Evolutionary conservation across 2,797 vertebrate species (phyloP), one percentile per base, ranked within the genome.

Genomic region (Rhinoraja longicauda): DNA sequence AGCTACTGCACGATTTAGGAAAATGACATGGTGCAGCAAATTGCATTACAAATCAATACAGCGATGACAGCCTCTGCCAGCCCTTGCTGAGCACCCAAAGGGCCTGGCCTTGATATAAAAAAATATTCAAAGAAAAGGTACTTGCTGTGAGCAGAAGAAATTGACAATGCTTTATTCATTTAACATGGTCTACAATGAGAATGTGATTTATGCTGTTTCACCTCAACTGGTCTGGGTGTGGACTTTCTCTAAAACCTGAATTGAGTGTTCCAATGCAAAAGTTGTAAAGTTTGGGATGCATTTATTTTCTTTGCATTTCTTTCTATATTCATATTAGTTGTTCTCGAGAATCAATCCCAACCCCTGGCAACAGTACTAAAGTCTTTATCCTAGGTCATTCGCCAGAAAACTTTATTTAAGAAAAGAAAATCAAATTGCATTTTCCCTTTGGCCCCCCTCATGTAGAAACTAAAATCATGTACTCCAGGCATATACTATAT

Each of bases 1-100:
- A 84, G 92, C 93, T 93, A 77, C 90, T 94, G 93, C 94, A 93
- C 95, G 90, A 95, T 94, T 94, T 94, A 93, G 94, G 93, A 0
- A 7, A 93, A 94, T 0, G 39, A 93, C 94, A 92, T 64, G 78
- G 78, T 6, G 67, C 88, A 93, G 76, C 24, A 5, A 91, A 4
- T 82, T 59, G 93, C 90, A 94, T 93, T 93, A 93, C 79, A 94
- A 92, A 94, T 95, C 93, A 93, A 70, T 73, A 72, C 29, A 1
- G 6, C 0, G 1, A 0, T 59, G 94, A 94, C 92, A 94, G 93
- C 62, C 93, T 93, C 84, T 90, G 57, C 84, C 0, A 4, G 45
- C 32, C 62, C 93, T 88, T 39, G 29, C 88, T 70, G 84, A 75
- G 84, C 39, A 93, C 17, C 78, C 93, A 94, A 92, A 88, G 84